Evolutionary conservation across 2,888 invertebrate species (phyloP).

Genomic region (Agrochola litura): DNA sequence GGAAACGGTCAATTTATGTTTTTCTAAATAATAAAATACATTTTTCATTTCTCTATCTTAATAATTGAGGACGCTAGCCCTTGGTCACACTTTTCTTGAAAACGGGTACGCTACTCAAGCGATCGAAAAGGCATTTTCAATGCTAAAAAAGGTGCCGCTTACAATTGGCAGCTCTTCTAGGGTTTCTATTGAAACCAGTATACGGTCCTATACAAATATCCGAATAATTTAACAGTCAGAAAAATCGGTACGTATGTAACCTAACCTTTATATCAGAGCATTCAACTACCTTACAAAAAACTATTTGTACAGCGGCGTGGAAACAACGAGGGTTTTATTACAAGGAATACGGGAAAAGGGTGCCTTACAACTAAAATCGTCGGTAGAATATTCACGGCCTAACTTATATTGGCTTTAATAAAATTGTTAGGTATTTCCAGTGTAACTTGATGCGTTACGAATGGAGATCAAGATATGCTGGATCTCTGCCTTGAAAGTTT

Average conservation of each 20-base stretch:
- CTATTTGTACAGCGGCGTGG: slow-evolving; percentile 40
- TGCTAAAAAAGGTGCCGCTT: neutral
- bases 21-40: too few relatives aligned
- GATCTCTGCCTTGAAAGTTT: neutral
- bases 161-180: neutral
- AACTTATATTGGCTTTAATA: neutral
- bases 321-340: slow-evolving; percentile 55
- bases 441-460: slow-evolving; percentile 13
- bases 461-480: neutral
- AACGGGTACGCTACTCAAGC: too few relatives aligned
- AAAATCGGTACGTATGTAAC: slow-evolving; percentile 2
- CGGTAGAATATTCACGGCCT: slow-evolving; percentile 24
- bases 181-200: neutral
- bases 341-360: slow-evolving; percentile 21
- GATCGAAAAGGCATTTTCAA: too few relatives aligned
- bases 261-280: neutral
- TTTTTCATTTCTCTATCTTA: too few relatives aligned
- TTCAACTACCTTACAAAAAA: slow-evolving; percentile 15
- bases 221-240: neutral
- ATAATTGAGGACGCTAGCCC: too few relatives aligned
- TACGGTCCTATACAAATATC: neutral
- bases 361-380: slow-evolving; percentile 16
- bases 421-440: neutral
- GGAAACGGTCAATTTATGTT: too few relatives aligned
- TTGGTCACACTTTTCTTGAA: too few relatives aligned